Evolutionary conservation across 2,888 invertebrate species (phyloP).

Genomic region (Sinodicranocentrus sp.): DNA sequence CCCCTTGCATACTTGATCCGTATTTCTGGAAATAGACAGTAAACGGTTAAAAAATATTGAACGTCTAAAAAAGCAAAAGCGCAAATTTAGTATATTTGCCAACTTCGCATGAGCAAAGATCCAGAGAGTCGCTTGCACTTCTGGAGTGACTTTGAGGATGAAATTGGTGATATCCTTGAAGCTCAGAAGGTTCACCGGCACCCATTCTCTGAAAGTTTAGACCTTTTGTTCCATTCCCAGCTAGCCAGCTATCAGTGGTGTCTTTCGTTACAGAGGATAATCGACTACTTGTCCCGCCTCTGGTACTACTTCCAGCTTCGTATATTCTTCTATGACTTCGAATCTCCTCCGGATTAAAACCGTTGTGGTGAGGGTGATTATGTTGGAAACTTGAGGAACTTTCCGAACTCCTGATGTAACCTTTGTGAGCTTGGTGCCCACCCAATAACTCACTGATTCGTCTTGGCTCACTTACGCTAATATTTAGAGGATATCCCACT

Average conservation of each 20-base stretch:
- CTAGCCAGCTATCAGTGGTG: too few relatives aligned
- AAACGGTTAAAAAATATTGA: too few relatives aligned
- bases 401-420: constrained; percentile 20
- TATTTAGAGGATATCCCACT: constrained; percentile 35
- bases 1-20: too few relatives aligned
- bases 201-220: background rate
- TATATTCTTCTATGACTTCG: constrained; percentile 2
- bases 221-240: background rate
- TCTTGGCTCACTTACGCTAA: constrained; percentile 46
- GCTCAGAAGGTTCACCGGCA: background rate
- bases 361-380: constrained; percentile 2
- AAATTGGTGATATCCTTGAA: background rate
- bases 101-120: constrained; percentile 65
- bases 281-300: background rate
- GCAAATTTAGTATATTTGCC: too few relatives aligned
- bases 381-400: constrained; percentile 37
- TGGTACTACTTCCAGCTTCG: background rate
- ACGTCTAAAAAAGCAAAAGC: too few relatives aligned
- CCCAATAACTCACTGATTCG: background rate
- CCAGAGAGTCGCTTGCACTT: constrained; percentile 46
- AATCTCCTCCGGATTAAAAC: constrained; percentile 37
- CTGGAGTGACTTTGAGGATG: background rate
- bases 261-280: background rate
- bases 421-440: background rate
- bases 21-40: too few relatives aligned